Base-by-base conservation (phyloP, 2,113 vertebrate genomes). In the Melanerpes aurifrons region DNA sequence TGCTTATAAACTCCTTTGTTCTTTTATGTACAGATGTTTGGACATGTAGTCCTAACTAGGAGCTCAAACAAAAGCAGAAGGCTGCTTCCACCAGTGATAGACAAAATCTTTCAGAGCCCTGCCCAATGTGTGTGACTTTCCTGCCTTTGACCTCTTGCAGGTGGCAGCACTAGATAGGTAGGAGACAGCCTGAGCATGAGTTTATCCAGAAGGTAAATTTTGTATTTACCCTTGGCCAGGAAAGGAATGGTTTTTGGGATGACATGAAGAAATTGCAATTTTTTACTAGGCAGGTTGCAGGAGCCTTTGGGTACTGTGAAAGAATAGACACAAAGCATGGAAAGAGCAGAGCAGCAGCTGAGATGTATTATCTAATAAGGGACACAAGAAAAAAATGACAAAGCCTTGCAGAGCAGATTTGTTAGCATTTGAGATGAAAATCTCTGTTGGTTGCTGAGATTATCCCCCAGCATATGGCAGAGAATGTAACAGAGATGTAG, bases 381-480 rank as follows among this genome's bases (percentile, higher is more conserved):
- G 70, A 67, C 63, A 84, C 37, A 59, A 88, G 92, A 86, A 88
- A 94, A 88, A 94, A 92, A 5, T 14, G 50, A 32, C 5, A 61
- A 92, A 91, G 50, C 72, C 79, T 82, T 62, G 21, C 63, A 74
- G 76, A 94, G 79, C 82, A 95, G 93, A 96, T 96, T 94, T 96
- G 79, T 66, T 93, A 28, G 96, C 85, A 95, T 94, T 95, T 95
- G 94, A 88, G 69, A 94, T 75, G 76, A 94, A 96, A 96, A 96
- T 92, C 93, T 93, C 54, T 67, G 58, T 93, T 68, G 62, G 62
- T 94, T 78, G 75, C 50, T 59, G 85, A 89, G 93, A 94, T 96
- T 90, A 96, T 95, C 87, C 45, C 78, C 58, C 72, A 86, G 72
- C 93, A 94, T 94, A 92, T 93, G 94, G 89, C 84, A 90, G 91